Conservation (phyloP, 37 sponge, comb jelly and placozoan species). For the Spongilla lacustris region DNA sequence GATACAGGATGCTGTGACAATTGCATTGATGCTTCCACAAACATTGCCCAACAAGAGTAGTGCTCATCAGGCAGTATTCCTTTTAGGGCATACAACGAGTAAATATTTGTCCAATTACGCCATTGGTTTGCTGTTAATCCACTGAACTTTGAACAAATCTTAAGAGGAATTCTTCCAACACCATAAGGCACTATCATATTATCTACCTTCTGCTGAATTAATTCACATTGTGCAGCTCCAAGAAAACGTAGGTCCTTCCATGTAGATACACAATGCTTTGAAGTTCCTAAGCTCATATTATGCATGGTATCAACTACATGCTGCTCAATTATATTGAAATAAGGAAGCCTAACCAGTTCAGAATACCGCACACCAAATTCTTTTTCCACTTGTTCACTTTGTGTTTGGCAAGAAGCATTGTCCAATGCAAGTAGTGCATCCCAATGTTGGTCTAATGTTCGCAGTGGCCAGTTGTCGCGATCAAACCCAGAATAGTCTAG, state of each 20-base stretch:
- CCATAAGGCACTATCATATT: neutral
- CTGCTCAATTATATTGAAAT: neutral
- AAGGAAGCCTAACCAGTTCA: constrained; percentile 27
- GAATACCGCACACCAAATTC: constrained; percentile 39
- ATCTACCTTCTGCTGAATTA: constrained; percentile 13
- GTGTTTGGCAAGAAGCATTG: constrained; percentile 12
- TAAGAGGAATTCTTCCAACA: constrained; percentile 20
- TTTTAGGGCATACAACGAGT: neutral
- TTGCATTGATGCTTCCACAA: constrained; percentile 27
- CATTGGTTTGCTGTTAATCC: constrained; percentile 16
- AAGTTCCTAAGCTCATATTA: constrained; percentile 16
- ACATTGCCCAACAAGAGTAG: constrained; percentile 7
- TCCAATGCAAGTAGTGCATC: neutral
- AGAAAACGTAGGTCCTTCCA: constrained; percentile 7
- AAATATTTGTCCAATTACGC: constrained; percentile 5
- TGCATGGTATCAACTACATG: constrained; percentile 23
- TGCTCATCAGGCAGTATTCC: neutral
- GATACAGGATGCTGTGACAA: constrained; percentile 2
- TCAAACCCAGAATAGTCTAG: constrained; percentile 45
- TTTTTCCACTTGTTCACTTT: constrained; percentile 4
- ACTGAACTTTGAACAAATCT: constrained; percentile 12
- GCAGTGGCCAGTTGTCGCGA: constrained; percentile 2
- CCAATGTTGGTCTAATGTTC: constrained; percentile 6
- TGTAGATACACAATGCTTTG: neutral
- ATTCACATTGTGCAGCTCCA: neutral